Percentiles rank a stretch among this genome's conserved stretches.
Evolutionary conservation across 2,113 vertebrate genomes (phyloP).

Genomic region (Clarias magur): DNA sequence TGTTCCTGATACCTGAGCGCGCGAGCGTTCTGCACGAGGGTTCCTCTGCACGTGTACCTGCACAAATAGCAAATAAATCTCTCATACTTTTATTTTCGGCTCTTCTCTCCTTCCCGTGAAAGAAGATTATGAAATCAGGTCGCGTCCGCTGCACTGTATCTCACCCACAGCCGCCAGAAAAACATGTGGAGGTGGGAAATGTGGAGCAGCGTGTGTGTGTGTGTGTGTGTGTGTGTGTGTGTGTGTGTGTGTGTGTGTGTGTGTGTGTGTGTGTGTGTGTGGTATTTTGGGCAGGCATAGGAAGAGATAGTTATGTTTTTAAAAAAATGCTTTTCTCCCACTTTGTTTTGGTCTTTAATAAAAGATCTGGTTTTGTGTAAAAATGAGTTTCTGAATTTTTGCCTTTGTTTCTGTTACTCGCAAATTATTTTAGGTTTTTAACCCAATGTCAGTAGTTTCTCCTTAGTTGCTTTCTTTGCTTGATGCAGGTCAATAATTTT

Average conservation of each 20-base stretch:
- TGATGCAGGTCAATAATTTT: no score
- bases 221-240: constrained; percentile 11
- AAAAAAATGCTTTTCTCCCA: not conserved
- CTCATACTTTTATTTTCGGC: not conserved
- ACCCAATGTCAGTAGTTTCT: no score
- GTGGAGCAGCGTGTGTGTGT: constrained; percentile 8
- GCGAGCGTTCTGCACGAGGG: not conserved
- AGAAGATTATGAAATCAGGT: constrained; percentile 23
- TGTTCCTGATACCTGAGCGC: not conserved
- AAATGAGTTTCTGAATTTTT: not conserved
- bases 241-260: constrained; percentile 1
- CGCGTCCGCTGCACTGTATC: not conserved
- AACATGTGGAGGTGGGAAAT: constrained; percentile 28
- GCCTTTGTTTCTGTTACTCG: not conserved
- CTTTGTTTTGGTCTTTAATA: not conserved
- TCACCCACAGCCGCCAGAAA: constrained; percentile 6
- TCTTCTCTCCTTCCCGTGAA: not conserved
- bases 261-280: constrained; percentile 12
- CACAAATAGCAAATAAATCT: not conserved
- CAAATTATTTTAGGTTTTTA: no score
- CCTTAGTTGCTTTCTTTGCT: no score
- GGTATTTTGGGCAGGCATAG: not conserved
- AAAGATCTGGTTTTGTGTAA: not conserved
- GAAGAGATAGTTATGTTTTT: not conserved
- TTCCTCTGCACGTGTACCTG: not conserved